phyloP scores from a whole-genome alignment of 2,113 vertebrate species.

The Tragulus kanchil region DNA sequence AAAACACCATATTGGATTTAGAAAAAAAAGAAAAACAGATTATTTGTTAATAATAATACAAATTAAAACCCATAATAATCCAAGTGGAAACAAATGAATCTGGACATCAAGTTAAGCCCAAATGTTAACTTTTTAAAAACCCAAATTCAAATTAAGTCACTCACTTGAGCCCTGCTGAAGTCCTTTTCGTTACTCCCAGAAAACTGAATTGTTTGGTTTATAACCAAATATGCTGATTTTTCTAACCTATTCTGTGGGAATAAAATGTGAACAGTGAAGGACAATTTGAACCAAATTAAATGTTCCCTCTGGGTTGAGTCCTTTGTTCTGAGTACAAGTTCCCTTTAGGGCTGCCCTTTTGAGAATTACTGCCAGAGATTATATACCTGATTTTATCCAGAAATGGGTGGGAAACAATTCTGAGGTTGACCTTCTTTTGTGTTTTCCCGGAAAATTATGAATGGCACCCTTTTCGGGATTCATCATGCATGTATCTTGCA shows the following conservation, averaged over 20 bases:
- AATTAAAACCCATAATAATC: neutral
- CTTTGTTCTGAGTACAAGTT: neutral
- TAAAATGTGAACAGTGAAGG: neutral
- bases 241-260: constrained; percentile 19
- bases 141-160: neutral
- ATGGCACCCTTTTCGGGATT: neutral
- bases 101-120: neutral
- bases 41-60: constrained; percentile 3
- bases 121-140: constrained; percentile 21
- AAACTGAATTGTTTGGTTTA: constrained; percentile 44
- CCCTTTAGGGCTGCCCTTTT: neutral
- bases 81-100: neutral
- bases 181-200: neutral
- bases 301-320: neutral
- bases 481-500: neutral
- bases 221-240: neutral
- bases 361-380: constrained; percentile 21
- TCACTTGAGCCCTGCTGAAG: neutral
- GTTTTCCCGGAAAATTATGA: constrained; percentile 10
- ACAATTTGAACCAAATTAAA: constrained; percentile 4
- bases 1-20: neutral
- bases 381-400: neutral
- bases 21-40: neutral
- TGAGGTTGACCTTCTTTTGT: constrained; percentile 39
- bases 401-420: constrained; percentile 14